Conservation (phyloP, 1,140 invertebrate species). For the Achatina immaculata region DNA sequence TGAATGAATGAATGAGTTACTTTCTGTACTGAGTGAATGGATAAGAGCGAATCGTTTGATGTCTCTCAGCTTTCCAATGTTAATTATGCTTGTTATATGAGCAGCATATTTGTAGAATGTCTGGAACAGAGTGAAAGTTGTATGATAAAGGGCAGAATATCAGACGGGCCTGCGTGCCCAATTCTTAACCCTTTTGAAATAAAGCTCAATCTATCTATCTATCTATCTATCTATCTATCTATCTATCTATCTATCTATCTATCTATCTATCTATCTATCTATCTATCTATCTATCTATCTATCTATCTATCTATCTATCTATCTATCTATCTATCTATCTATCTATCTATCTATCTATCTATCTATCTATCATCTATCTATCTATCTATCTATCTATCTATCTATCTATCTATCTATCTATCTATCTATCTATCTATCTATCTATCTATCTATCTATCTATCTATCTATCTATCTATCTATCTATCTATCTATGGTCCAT, state of each 20-base stretch:
- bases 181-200: too few relatives aligned
- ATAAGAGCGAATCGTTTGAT: too few relatives aligned
- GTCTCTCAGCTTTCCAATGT: too few relatives aligned
- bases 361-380: slow-evolving; percentile 21
- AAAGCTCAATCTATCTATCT: slow-evolving; percentile 3
- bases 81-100: too few relatives aligned
- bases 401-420: slow-evolving; percentile 13
- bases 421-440: slow-evolving; percentile 22
- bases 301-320: slow-evolving; percentile 14
- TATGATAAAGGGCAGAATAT: too few relatives aligned
- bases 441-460: slow-evolving; percentile 3
- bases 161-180: too few relatives aligned
- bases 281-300: not conserved
- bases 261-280: slow-evolving; percentile 15
- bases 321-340: slow-evolving; percentile 22
- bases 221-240: slow-evolving; percentile 15
- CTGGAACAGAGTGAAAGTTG: too few relatives aligned
- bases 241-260: not conserved
- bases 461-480: not conserved
- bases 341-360: slow-evolving; percentile 25
- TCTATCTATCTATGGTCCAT: not conserved
- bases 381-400: not conserved
- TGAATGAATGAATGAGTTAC: too few relatives aligned
- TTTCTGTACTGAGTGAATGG: too few relatives aligned
- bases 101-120: too few relatives aligned